Conservation (phyloP, 2,797 vertebrate genomes). For the Gallinago nigripennis region DNA sequence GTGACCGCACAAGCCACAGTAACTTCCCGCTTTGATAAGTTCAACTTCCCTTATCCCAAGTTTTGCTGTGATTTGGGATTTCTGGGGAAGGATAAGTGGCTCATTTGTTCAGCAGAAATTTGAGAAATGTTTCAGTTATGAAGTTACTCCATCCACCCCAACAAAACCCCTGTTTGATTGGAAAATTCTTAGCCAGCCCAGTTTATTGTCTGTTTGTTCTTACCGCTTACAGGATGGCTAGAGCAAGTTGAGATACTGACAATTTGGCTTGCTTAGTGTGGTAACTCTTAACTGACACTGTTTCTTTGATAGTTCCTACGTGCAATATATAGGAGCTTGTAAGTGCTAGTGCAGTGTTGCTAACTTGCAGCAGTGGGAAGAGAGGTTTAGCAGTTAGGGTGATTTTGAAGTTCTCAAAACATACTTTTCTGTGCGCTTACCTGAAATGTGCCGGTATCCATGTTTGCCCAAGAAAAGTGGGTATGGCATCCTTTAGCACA, state of each 20-base stretch:
- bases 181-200: not conserved
- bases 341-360: not conserved
- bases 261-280: not conserved
- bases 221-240: not conserved
- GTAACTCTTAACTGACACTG: not conserved
- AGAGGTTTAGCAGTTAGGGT: not conserved
- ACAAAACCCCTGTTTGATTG: not conserved
- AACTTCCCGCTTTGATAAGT: not conserved
- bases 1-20: not conserved
- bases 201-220: not conserved
- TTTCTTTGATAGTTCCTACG: not conserved
- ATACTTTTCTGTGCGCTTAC: not conserved
- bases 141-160: not conserved
- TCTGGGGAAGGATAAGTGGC: not conserved
- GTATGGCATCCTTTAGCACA: not conserved
- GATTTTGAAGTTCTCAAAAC: not conserved
- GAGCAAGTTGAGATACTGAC: not conserved
- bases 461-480: not conserved
- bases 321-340: not conserved
- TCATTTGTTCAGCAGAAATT: not conserved
- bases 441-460: not conserved
- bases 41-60: not conserved
- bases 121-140: not conserved
- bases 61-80: not conserved
- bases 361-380: not conserved